A percentile compares a stretch with the other conserved stretches of the same genome.
Conservation (phyloP, 1,140 invertebrate species). For the Dinothrombium tinctorium region DNA sequence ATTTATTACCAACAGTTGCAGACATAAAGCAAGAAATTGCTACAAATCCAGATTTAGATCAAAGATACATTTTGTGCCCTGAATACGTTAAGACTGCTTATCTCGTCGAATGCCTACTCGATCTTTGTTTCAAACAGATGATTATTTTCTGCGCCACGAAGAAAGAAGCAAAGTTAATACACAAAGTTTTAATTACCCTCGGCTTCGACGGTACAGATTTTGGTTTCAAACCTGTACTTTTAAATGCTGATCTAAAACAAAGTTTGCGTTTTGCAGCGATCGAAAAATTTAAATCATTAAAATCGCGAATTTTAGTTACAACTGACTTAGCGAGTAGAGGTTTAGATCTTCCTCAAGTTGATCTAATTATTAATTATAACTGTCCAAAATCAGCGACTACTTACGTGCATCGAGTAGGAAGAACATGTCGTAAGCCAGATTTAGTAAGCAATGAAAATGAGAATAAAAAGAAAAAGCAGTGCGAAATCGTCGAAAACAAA, state of each 20-base stretch:
- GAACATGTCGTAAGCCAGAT: slow-evolving; percentile 47
- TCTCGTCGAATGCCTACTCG: slow-evolving; percentile 23
- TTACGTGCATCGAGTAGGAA: slow-evolving; percentile 88
- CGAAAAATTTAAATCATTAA: slow-evolving; percentile 59
- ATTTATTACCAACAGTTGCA: slow-evolving; percentile 22
- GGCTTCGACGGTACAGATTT: slow-evolving; percentile 11
- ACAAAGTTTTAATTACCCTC: slow-evolving; percentile 10
- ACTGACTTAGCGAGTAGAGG: slow-evolving; percentile 91
- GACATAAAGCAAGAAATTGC: slow-evolving; percentile 38
- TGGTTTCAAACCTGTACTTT: slow-evolving; percentile 14
- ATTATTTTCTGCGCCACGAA: slow-evolving; percentile 13
- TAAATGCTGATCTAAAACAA: slow-evolving; percentile 65
- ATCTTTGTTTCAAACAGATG: slow-evolving; percentile 11
- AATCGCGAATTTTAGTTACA: slow-evolving; percentile 63
- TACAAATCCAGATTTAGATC: slow-evolving; percentile 65
- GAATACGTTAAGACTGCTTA: slow-evolving; percentile 77
- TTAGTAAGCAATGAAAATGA: neutral
- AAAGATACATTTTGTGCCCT: slow-evolving; percentile 70
- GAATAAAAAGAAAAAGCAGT: neutral
- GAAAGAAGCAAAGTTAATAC: slow-evolving; percentile 11
- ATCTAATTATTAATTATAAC: slow-evolving; percentile 73
- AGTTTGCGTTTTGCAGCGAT: slow-evolving; percentile 49
- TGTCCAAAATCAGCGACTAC: slow-evolving; percentile 69
- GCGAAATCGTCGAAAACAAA: neutral
- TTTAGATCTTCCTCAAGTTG: slow-evolving; percentile 25